Conservation (phyloP, 2,888 invertebrate species). For the Platycheirus albimanus region DNA sequence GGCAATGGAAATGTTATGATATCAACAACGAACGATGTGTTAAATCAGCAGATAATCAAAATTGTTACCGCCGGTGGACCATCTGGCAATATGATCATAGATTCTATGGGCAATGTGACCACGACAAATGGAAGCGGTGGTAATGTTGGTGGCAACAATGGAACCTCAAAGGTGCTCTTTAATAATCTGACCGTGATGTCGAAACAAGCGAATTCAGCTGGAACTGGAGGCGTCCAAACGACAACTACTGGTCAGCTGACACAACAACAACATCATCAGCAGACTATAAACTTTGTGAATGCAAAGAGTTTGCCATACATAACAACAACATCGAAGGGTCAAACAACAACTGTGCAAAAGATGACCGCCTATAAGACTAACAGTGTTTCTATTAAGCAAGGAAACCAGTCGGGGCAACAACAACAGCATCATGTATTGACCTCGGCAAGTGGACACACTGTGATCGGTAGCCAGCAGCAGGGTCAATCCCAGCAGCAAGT, state of each 20-base stretch:
- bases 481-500: constrained; percentile 75
- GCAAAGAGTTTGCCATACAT: constrained; percentile 79
- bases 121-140: constrained; percentile 69
- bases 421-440: constrained; percentile 73
- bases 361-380: constrained; percentile 62
- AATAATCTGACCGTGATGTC: constrained; percentile 82
- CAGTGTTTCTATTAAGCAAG: constrained; percentile 70
- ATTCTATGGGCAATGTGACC: constrained; percentile 77
- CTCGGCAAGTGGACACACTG: constrained; percentile 55
- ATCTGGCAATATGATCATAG: constrained; percentile 81
- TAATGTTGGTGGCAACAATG: constrained; percentile 73
- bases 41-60: constrained; percentile 82
- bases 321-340: constrained; percentile 77
- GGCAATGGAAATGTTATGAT: constrained; percentile 76
- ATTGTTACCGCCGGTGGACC: constrained; percentile 81
- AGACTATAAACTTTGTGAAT: constrained; percentile 79
- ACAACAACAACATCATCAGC: constrained; percentile 77
- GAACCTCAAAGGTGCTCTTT: constrained; percentile 80
- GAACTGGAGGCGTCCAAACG: constrained; percentile 58
- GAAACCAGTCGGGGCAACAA: constrained; percentile 67
- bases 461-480: constrained; percentile 69
- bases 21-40: constrained; percentile 78
- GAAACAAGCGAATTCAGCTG: constrained; percentile 77
- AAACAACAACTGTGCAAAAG: constrained; percentile 61
- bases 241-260: constrained; percentile 64